phyloP scores from a whole-genome alignment of 2,113 vertebrate species.

The Leptodactylus fuscus region DNA sequence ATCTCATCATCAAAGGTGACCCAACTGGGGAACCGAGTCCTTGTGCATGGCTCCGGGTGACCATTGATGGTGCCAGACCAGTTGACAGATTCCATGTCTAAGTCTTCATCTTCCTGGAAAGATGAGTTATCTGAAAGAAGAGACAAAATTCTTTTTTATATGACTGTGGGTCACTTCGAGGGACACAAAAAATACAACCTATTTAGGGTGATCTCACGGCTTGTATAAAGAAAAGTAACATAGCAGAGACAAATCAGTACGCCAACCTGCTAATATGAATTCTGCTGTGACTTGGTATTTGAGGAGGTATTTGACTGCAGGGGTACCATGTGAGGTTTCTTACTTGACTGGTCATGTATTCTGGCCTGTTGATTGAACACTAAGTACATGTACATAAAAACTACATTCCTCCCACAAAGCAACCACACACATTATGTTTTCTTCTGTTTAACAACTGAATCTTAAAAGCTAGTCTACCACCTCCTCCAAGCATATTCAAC shows the following conservation, averaged over 20 bases:
- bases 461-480: too few species aligned
- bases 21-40: conserved; percentile 83
- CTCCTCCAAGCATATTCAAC: too few species aligned
- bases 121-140: conserved; percentile 79
- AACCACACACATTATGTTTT: not conserved
- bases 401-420: not conserved
- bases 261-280: not conserved
- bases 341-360: not conserved
- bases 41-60: conserved; percentile 69
- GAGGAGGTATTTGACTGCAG: not conserved
- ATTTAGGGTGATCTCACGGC: too few species aligned
- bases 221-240: not conserved
- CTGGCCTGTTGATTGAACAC: too few species aligned
- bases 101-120: conserved; percentile 82
- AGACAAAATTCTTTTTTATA: conserved; percentile 44
- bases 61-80: conserved; percentile 77
- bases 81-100: conserved; percentile 82
- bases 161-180: not conserved
- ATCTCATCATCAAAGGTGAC: conserved; percentile 90
- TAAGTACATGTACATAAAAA: too few species aligned
- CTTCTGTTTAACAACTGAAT: not conserved
- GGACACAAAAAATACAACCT: not conserved
- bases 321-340: not conserved
- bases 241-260: not conserved
- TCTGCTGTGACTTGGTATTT: not conserved